phyloP scores from a whole-genome alignment of 2,113 vertebrate species.

The Sterna hirundo region DNA sequence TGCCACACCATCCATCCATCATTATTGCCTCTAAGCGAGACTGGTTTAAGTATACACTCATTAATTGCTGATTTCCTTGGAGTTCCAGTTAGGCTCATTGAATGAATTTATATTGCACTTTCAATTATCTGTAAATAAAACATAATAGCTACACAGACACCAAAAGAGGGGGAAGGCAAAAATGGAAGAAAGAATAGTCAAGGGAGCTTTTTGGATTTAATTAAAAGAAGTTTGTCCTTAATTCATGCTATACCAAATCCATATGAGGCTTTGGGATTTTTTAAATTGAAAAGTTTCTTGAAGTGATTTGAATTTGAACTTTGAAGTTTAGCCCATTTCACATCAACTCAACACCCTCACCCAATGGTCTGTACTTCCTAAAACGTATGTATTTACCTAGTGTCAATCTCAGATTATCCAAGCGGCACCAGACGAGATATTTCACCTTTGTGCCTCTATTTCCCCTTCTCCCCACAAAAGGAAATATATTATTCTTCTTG shows the following conservation, averaged over 20 bases:
- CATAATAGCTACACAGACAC: neutral
- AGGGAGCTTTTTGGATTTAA: neutral
- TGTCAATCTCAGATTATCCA: neutral
- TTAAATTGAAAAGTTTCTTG: neutral
- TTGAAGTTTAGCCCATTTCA: neutral
- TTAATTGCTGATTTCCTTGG: neutral
- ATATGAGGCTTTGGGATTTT: neutral
- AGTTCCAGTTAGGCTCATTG: neutral
- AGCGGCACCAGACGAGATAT: neutral
- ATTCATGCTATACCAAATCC: neutral
- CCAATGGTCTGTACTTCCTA: neutral
- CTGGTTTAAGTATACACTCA: neutral
- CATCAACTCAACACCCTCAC: neutral
- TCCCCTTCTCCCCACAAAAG: neutral
- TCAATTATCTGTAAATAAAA: conserved; percentile 21
- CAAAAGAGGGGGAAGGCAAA: neutral
- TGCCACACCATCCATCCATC: neutral
- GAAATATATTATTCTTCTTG: neutral
- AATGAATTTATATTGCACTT: neutral
- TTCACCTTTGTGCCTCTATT: neutral
- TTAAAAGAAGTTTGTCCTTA: neutral
- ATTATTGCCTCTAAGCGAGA: neutral
- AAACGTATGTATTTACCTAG: neutral
- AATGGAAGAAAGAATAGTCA: neutral
- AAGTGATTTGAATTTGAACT: neutral